These are phyloP conservation scores for Passerculus sandwichensis DNA, from an alignment of 2,797 vertebrate genomes.

Conservation along the genomic window DNA sequence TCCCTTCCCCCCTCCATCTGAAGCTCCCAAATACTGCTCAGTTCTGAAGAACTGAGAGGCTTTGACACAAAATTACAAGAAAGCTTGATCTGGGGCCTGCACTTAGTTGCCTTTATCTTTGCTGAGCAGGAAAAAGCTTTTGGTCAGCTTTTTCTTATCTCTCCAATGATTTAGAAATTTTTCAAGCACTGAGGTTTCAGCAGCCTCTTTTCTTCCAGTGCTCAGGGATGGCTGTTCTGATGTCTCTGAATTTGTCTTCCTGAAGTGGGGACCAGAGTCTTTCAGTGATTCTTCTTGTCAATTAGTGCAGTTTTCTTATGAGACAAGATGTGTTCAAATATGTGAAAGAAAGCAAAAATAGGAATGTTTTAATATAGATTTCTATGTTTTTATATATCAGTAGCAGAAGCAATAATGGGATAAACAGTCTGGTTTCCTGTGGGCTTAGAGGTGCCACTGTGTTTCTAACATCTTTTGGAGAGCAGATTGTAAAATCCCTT, in stretches of 20 bases:
- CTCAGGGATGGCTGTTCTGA: neutral
- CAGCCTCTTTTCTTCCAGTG: neutral
- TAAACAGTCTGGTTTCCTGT: neutral
- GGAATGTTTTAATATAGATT: neutral
- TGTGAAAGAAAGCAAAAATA: neutral
- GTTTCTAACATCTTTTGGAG: neutral
- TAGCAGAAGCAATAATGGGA: neutral
- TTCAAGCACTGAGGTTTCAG: neutral
- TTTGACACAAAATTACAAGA: neutral
- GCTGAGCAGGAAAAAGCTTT: neutral
- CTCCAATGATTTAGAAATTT: neutral
- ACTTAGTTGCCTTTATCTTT: neutral
- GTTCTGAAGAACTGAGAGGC: neutral
- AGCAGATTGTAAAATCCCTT: neutral
- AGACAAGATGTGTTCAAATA: neutral
- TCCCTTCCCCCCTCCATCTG: neutral
- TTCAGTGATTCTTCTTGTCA: neutral
- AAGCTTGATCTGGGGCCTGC: neutral
- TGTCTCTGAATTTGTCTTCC: neutral
- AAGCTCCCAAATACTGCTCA: neutral
- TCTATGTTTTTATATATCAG: neutral
- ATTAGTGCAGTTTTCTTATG: neutral
- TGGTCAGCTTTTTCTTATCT: slow-evolving; percentile 11
- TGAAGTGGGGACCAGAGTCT: neutral
- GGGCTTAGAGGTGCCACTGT: neutral